Percentiles rank a stretch among this genome's conserved stretches.
phyloP scores from a whole-genome alignment of 64 coral and sea anemone species.

The Pachyseris speciosa region DNA sequence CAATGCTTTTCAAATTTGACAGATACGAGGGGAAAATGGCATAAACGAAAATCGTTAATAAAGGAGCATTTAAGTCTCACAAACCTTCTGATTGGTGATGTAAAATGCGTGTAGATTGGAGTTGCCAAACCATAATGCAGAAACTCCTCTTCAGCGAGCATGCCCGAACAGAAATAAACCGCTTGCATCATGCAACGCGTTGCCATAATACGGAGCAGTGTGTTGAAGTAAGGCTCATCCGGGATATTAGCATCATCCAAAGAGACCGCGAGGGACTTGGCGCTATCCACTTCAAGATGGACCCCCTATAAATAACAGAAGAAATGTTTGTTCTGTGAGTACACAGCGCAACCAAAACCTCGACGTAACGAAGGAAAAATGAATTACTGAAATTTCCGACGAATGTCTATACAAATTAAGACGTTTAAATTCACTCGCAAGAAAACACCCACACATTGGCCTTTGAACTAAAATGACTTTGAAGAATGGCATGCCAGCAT shows the following conservation, averaged over 20 bases:
- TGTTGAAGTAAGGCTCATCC: conserved; percentile 96
- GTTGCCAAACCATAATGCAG: conserved; percentile 95
- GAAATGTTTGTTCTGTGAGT: neutral
- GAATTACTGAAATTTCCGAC: too few relatives aligned
- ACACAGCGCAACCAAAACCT: neutral
- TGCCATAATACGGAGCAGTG: conserved; percentile 94
- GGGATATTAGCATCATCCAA: conserved; percentile 75
- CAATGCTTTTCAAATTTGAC: neutral
- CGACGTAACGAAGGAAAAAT: too few relatives aligned
- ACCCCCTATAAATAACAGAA: conserved; percentile 47
- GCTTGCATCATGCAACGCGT: conserved; percentile 99
- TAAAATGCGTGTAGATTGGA: conserved; percentile 99
- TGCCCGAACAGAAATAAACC: conserved; percentile 99
- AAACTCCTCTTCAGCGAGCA: conserved; percentile 83
- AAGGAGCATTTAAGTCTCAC: neutral
- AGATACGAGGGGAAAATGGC: neutral
- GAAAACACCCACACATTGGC: too few relatives aligned
- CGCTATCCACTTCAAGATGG: conserved; percentile 82
- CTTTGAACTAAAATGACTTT: too few relatives aligned
- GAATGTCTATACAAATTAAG: too few relatives aligned
- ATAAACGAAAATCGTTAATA: neutral
- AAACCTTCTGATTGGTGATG: conserved; percentile 95
- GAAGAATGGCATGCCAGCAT: too few relatives aligned
- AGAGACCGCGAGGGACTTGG: conserved; percentile 86
- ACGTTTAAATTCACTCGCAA: too few relatives aligned